Base-by-base conservation (phyloP, 2,797 vertebrate species). In the Erethizon dorsatum region DNA sequence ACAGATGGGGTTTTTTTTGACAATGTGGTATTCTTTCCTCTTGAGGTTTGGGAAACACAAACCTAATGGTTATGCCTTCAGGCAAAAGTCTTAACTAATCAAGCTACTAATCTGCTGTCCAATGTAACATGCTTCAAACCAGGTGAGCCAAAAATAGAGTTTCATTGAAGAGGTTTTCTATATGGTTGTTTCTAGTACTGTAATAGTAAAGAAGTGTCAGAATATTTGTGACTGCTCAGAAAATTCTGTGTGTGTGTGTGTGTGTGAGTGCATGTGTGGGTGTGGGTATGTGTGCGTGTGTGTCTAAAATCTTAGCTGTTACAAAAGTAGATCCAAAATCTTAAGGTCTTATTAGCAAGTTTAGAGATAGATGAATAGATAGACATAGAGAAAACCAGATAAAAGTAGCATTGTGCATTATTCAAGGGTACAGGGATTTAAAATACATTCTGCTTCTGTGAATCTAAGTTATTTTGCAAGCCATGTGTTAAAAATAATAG, bases 11-110 rank as follows among this genome's bases (percentile, higher is more conserved):
- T 41, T 41, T 37, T 96, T 45, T 88, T 83, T 77, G 82, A 91
- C 37, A 95, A 1, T 90, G 8, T 80, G 45, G 10, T 71, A 37
- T 57, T 96, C 0, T 1, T 78, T 69, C 0, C 24, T n/a, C 82
- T 50, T 86, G 54, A 97, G 73, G 11, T 41, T 94, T 8, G 1
- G 0, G 17, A 97, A 98, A 96, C 10, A 56, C 33, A 85, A 2
- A 13, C 26, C 67, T 97, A 95, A 96, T 79, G 69, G 57, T 78
- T 94, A 37, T 82, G 24, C 18, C 92, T 96, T 96, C 9, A 90
- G 94, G 96, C 86, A 98, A 98, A 97, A 95, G 3, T 57, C 92
- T 96, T 90, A 98, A 96, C 82, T 98, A 82, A 97, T 56, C 0
- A 45, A 94, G 45, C n/a, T 78, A 95, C 83, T 98, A 97, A 98